Base-by-base conservation (phyloP, 2,888 invertebrate species). In the Ophion slaviceki region DNA sequence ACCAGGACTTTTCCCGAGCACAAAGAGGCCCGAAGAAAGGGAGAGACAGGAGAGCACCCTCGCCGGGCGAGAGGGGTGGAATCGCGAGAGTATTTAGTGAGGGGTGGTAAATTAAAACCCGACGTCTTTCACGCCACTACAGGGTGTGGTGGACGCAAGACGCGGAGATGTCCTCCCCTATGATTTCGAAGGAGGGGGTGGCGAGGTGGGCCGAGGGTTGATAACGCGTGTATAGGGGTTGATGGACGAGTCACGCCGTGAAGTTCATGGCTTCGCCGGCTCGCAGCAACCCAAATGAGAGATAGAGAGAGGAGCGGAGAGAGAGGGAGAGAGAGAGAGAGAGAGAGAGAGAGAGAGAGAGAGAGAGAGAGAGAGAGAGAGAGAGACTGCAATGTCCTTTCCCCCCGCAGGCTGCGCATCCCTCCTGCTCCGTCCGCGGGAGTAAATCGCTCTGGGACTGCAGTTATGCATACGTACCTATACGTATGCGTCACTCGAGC, bases 401-500 rank as follows among this genome's bases (percentile, higher is more conserved):
- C 77, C 47, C 75, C 66, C 75, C 40, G 20, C 28, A 32, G 53
- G 5, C 14, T 53, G 53, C 71, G 45, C 71, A 68, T 74, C 78
- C 62, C 74, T 53, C 59, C 20, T 62, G n/a, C 80, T 11, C 78
- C 59, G n/a, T 64, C 47, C 87, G 84, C 87, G 84, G 78, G 84
- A 89, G 87, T 89, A 88, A 88, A 89, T 90, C 89, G 88, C 89
- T 86, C 87, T 67, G 89, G 89, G 90, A 91, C 89, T 91, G 92
- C 91, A 91, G 91, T 91, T 91, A 91, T 90, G 91, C 90, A 89
- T 90, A 90, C 89, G 24, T 90, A 87, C 89, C 88, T 90, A 91
- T 91, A 14, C 11, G 11, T 53, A 53, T 53, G 91, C 91, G 91
- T 91, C 91, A 91, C 89, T 89, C 89, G 70, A 86, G 89, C 88